A percentile compares a stretch with the other conserved stretches of the same genome.
Conservation (phyloP, 2,888 invertebrate genomes). For the Coenonympha arcania region DNA sequence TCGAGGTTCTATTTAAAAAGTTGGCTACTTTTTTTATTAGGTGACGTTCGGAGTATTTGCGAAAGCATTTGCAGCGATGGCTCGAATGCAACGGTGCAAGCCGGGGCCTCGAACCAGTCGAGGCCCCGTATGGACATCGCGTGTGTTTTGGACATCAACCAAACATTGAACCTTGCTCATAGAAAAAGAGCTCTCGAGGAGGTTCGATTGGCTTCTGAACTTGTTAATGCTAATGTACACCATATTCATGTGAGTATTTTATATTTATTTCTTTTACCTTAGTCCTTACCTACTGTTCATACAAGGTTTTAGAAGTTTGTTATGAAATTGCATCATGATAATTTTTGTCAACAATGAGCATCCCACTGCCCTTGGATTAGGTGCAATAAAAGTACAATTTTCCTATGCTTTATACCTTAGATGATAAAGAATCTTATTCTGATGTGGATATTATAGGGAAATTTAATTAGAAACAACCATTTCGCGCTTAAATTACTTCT, state of each 20-base stretch:
- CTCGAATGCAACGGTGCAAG: conserved; percentile 67
- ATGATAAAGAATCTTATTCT: too few relatives aligned
- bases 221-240: conserved; percentile 85
- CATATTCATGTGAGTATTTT: conserved; percentile 83
- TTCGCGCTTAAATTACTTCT: neutral
- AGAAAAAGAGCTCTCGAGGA: conserved; percentile 89
- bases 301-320: neutral
- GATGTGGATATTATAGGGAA: too few relatives aligned
- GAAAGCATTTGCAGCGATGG: conserved; percentile 72
- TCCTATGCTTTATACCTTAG: too few relatives aligned
- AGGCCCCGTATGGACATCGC: conserved; percentile 89
- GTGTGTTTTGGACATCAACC: conserved; percentile 86
- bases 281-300: too few relatives aligned
- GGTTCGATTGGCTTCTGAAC: conserved; percentile 83
- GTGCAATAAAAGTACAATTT: too few relatives aligned
- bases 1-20: conserved; percentile 27
- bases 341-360: too few relatives aligned
- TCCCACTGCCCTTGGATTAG: too few relatives aligned
- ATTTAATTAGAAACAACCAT: too few relatives aligned
- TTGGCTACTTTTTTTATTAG: conserved; percentile 35
- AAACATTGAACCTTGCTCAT: conserved; percentile 80
- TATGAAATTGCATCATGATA: neutral
- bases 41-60: conserved; percentile 70
- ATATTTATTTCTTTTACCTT: neutral
- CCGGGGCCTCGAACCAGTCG: conserved; percentile 53